Percentiles rank a stretch among this genome's conserved stretches.
phyloP scores from a whole-genome alignment of 2,113 vertebrate species.

The Vulpes ferrilata region DNA sequence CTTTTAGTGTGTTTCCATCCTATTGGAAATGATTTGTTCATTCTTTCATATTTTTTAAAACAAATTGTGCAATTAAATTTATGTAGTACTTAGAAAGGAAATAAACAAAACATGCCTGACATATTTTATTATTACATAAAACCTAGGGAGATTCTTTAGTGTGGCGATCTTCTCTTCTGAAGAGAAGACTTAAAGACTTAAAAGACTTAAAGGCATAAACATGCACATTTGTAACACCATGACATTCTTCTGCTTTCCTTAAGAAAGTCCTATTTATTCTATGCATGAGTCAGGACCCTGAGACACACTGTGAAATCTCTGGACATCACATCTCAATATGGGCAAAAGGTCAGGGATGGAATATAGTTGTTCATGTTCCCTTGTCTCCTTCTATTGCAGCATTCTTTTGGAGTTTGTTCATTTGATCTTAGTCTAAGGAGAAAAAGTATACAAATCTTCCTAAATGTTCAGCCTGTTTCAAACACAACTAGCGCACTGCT shows the following conservation, averaged over 20 bases:
- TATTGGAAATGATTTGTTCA: not conserved
- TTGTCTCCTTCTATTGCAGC: slow-evolving; percentile 1
- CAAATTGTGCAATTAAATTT: not conserved
- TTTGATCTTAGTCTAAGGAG: slow-evolving; percentile 63
- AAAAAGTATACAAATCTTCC: slow-evolving; percentile 58
- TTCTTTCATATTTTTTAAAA: slow-evolving; percentile 46
- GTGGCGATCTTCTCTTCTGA: not conserved
- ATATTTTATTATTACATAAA: slow-evolving; percentile 25
- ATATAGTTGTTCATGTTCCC: slow-evolving; percentile 77
- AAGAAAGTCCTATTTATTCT: slow-evolving; percentile 80
- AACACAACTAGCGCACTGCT: slow-evolving; percentile 44
- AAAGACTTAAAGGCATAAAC: slow-evolving; percentile 63
- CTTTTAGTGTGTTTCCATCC: not conserved
- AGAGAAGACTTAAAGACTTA: slow-evolving; percentile 56
- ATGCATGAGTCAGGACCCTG: slow-evolving; percentile 67
- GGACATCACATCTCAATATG: slow-evolving; percentile 77
- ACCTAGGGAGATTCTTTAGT: not conserved
- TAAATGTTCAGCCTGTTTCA: slow-evolving; percentile 14
- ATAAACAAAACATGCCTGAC: not conserved
- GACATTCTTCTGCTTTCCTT: slow-evolving; percentile 77
- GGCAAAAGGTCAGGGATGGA: slow-evolving; percentile 63
- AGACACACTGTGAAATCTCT: slow-evolving; percentile 83
- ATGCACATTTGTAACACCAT: slow-evolving; percentile 68
- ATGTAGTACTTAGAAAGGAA: not conserved
- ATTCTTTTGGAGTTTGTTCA: slow-evolving; percentile 65